A percentile compares a stretch with the other conserved stretches of the same genome.
Evolutionary conservation across 2,888 invertebrate genomes (phyloP).

Genomic region (Helobdella robusta): DNA sequence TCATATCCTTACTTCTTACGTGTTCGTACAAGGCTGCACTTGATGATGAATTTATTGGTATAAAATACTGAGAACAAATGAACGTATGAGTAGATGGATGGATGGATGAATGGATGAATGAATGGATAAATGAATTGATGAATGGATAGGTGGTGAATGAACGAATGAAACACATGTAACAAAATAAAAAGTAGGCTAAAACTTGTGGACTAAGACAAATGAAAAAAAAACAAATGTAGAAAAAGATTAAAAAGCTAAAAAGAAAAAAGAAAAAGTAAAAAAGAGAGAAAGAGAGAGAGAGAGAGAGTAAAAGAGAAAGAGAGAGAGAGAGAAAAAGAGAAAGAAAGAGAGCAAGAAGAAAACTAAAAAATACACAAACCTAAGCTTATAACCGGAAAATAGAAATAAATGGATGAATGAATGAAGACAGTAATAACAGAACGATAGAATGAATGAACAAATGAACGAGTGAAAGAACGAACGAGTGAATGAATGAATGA

Average conservation of each 20-base stretch:
- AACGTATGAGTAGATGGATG: neutral
- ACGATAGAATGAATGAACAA: too few relatives aligned
- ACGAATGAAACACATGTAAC: neutral
- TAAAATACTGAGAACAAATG: too few relatives aligned
- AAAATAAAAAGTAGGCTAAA: neutral
- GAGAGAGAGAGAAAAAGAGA: neutral
- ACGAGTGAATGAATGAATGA: too few relatives aligned
- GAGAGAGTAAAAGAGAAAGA: neutral
- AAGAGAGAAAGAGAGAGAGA: conserved; percentile 1
- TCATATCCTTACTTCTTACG: too few relatives aligned
- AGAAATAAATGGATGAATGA: neutral
- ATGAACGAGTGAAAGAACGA: too few relatives aligned
- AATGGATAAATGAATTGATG: neutral
- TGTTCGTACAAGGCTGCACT: too few relatives aligned
- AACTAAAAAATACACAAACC: neutral
- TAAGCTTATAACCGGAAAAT: neutral
- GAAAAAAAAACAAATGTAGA: neutral
- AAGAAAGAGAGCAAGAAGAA: neutral
- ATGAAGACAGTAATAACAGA: neutral
- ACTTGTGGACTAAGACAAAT: neutral
- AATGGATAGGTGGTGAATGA: neutral
- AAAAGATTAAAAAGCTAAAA: neutral
- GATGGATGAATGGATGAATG: conserved; percentile 1
- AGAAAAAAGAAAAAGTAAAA: neutral
- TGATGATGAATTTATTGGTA: too few relatives aligned